phyloP scores from a whole-genome alignment of 1,140 invertebrate genomes.

The Procambarus clarkii region DNA sequence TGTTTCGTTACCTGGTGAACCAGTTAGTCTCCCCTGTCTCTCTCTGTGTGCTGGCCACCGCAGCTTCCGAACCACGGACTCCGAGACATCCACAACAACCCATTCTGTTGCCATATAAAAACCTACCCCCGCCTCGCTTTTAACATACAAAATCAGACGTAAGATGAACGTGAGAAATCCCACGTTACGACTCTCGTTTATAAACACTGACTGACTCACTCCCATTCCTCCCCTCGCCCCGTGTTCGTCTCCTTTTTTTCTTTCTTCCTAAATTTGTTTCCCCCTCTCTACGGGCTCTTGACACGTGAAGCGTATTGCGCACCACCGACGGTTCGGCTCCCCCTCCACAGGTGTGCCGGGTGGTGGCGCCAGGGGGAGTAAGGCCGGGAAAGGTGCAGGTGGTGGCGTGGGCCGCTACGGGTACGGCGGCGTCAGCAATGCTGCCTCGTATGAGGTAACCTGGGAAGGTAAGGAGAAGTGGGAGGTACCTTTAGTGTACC shows the following conservation, averaged over 20 bases:
- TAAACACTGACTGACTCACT: background rate
- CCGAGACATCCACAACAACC: too few relatives aligned
- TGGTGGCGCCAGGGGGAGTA: constrained; percentile 56
- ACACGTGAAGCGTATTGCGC: background rate
- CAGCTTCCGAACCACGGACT: too few relatives aligned
- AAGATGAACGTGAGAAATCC: too few relatives aligned
- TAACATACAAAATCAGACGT: too few relatives aligned
- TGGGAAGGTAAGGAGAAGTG: constrained; percentile 56
- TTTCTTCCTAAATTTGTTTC: background rate
- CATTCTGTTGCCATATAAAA: too few relatives aligned
- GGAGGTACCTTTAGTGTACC: too few relatives aligned
- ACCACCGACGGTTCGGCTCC: constrained; percentile 8
- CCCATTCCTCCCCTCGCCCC: background rate
- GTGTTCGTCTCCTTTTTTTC: background rate
- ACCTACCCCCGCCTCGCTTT: too few relatives aligned
- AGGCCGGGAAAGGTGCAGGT: constrained; percentile 59
- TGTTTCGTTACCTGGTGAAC: too few relatives aligned
- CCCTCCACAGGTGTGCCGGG: constrained; percentile 54
- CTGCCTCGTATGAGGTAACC: constrained; percentile 48
- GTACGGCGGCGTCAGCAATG: constrained; percentile 53
- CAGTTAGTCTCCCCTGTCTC: too few relatives aligned
- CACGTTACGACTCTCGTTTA: too few relatives aligned
- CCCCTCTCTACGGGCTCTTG: background rate
- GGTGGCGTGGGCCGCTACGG: constrained; percentile 61
- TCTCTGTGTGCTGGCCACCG: too few relatives aligned